phyloP scores from a whole-genome alignment of 2,797 vertebrate species.

The Malurus leucopterus region DNA sequence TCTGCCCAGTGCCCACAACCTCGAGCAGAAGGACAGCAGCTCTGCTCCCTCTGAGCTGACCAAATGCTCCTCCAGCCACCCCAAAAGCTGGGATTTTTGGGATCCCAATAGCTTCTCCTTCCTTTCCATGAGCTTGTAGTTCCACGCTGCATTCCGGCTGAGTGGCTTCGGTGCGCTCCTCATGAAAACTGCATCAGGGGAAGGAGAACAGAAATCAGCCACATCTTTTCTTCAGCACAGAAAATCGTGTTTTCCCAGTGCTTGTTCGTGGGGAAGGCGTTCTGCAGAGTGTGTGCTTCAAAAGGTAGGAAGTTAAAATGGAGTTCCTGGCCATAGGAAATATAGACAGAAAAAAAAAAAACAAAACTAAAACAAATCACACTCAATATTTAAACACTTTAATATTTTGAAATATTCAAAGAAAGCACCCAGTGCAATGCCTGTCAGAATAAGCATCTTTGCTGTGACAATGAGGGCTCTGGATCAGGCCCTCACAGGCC shows the following conservation, averaged over 20 bases:
- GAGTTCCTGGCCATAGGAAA: conserved; percentile 12
- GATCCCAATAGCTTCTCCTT: neutral
- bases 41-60: neutral
- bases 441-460: neutral
- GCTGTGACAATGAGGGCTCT: neutral
- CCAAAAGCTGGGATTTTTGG: neutral
- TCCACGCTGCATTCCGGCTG: accelerated
- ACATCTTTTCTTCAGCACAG: conserved; percentile 22
- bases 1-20: neutral
- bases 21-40: neutral
- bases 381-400: neutral
- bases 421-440: neutral
- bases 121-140: neutral
- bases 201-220: conserved; percentile 1
- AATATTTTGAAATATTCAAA: neutral
- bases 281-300: conserved; percentile 4
- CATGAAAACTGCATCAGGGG: neutral
- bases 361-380: too few relatives aligned
- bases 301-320: conserved; percentile 39
- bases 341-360: neutral
- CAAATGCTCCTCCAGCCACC: neutral
- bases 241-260: neutral
- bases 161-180: neutral
- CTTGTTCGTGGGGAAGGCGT: conserved; percentile 12
- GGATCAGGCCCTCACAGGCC: neutral